Percentiles rank a stretch among this genome's conserved stretches.
Evolutionary conservation across 64 coral and sea anemone genomes (phyloP).

Genomic region (Anthopleura sola): DNA sequence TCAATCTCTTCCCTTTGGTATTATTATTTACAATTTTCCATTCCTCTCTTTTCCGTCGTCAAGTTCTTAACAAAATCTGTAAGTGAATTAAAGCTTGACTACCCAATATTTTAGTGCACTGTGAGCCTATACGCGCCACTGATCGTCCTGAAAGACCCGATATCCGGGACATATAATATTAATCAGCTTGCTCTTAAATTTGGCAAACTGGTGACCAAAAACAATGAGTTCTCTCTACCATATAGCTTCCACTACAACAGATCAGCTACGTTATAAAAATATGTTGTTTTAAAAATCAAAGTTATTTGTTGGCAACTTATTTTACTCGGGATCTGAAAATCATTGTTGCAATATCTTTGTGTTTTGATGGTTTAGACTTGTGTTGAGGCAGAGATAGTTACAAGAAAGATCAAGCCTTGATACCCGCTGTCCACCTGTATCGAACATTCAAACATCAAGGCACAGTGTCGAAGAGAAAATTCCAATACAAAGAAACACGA

Average conservation of each 20-base stretch:
- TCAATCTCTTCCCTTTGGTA: background rate
- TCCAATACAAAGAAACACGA: background rate
- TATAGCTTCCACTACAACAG: conserved; percentile 10
- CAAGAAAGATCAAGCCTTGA: background rate
- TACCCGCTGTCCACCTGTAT: conserved; percentile 19
- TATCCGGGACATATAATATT: conserved; percentile 54
- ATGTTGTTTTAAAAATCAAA: background rate
- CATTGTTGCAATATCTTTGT: background rate
- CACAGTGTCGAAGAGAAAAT: background rate
- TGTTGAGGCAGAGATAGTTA: background rate
- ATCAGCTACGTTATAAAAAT: background rate
- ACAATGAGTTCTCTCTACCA: conserved; percentile 40
- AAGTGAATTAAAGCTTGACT: conserved; percentile 12
- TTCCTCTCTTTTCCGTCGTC: background rate
- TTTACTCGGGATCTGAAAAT: background rate
- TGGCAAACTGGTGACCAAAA: conserved; percentile 53
- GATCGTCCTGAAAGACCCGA: conserved; percentile 48
- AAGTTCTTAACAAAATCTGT: background rate
- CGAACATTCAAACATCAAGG: conserved; percentile 2
- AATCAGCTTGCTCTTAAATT: conserved; percentile 55
- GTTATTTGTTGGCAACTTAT: background rate
- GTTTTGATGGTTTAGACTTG: background rate
- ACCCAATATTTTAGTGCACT: conserved; percentile 10
- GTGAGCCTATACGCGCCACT: conserved; percentile 38
- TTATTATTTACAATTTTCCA: background rate